Conservation (phyloP, 2,113 vertebrate species). For the Equus quagga region DNA sequence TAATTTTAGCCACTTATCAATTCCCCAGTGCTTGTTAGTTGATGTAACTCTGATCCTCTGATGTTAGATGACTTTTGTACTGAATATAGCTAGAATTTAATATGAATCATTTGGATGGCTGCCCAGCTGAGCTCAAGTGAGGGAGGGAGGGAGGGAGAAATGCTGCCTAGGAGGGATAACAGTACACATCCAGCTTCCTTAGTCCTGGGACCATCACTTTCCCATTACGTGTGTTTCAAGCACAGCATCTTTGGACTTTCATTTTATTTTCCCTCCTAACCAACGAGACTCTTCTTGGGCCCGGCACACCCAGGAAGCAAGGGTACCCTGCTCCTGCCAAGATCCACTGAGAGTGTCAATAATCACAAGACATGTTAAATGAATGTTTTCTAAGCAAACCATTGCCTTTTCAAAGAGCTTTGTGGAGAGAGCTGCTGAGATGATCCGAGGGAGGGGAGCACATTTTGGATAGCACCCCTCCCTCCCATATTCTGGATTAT, state of each 20-base stretch:
- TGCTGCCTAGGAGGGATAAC: constrained; percentile 66
- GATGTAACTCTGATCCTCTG: constrained; percentile 90
- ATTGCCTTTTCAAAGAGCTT: constrained; percentile 81
- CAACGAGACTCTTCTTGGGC: neutral
- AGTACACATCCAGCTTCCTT: neutral
- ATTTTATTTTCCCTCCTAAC: neutral
- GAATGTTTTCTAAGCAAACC: constrained; percentile 85
- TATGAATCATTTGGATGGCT: constrained; percentile 89
- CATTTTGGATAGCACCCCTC: neutral
- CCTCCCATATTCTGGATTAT: neutral
- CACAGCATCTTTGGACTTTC: constrained; percentile 28
- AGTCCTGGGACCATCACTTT: constrained; percentile 70
- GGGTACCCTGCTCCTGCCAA: constrained; percentile 77
- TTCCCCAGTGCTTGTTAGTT: constrained; percentile 88
- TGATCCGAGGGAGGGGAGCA: constrained; percentile 13
- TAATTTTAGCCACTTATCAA: constrained; percentile 93
- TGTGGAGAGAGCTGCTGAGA: constrained; percentile 68
- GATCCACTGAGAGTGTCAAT: constrained; percentile 82
- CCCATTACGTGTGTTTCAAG: constrained; percentile 58
- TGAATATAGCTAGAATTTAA: constrained; percentile 90
- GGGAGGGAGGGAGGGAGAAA: constrained; percentile 59
- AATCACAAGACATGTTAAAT: constrained; percentile 83
- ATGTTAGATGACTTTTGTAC: constrained; percentile 90
- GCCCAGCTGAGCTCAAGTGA: constrained; percentile 85
- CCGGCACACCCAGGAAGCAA: constrained; percentile 60